These are phyloP conservation scores for Chascanopsetta lugubris DNA, from an alignment of 2,113 vertebrate genomes.

Conservation along the genomic window DNA sequence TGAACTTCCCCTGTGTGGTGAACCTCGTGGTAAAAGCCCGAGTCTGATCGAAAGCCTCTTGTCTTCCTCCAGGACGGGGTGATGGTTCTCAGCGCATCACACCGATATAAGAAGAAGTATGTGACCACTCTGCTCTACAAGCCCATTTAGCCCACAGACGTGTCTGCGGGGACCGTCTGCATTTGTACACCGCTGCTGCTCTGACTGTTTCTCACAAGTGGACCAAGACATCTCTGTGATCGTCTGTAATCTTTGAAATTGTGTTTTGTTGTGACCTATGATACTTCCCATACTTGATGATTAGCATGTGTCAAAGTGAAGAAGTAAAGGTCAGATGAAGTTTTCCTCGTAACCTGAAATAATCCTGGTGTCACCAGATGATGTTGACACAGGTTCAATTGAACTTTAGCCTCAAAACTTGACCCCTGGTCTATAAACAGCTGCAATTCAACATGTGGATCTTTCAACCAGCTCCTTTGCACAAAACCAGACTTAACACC, in stretches of 20 bases:
- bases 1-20: too few species aligned
- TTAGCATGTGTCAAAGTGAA: neutral
- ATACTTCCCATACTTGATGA: neutral
- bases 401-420: neutral
- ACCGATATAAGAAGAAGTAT: constrained; percentile 98
- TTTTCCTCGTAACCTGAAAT: neutral
- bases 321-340: neutral
- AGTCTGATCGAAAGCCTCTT: neutral
- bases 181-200: constrained; percentile 15
- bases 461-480: constrained; percentile 5
- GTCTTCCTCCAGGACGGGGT: constrained; percentile 89
- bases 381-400: neutral
- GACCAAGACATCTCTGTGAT: constrained; percentile 5
- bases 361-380: neutral
- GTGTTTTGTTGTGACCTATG: neutral
- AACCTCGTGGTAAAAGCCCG: too few species aligned
- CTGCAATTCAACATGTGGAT: neutral
- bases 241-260: neutral
- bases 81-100: constrained; percentile 98
- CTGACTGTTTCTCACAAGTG: neutral
- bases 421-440: neutral
- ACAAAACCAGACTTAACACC: neutral
- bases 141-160: constrained; percentile 83
- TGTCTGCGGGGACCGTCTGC: constrained; percentile 20
- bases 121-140: constrained; percentile 98